A percentile compares a stretch with the other conserved stretches of the same genome.
phyloP scores from a whole-genome alignment of 2,888 invertebrate genomes.

The Nemotelus pantherinus region DNA sequence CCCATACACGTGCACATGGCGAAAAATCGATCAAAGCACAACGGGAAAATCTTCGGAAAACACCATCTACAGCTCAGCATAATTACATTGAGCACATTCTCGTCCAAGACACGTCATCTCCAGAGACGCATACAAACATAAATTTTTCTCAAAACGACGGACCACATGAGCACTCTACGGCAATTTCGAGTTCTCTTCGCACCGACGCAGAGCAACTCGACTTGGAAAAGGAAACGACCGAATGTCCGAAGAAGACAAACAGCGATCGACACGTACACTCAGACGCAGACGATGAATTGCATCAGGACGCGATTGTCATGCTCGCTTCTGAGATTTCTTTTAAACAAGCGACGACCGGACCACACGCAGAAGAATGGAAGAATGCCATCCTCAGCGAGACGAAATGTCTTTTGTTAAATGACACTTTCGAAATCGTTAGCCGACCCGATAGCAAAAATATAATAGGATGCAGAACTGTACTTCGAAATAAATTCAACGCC shows the following conservation, averaged over 20 bases:
- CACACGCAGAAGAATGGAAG: neutral
- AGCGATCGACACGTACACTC: too few species aligned
- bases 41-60: neutral
- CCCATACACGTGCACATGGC: neutral
- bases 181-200: too few species aligned
- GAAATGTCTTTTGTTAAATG: slow-evolving; percentile 47
- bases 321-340: neutral
- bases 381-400: slow-evolving; percentile 52
- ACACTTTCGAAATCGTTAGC: slow-evolving; percentile 53
- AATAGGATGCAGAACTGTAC: slow-evolving; percentile 55
- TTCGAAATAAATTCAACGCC: slow-evolving; percentile 54
- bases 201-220: too few species aligned
- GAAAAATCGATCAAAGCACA: neutral
- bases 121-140: too few species aligned
- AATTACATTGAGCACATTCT: neutral
- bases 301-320: neutral
- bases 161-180: too few species aligned
- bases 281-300: slow-evolving; percentile 37
- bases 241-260: too few species aligned
- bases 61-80: neutral
- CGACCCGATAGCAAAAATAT: slow-evolving; percentile 52
- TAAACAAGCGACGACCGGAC: neutral
- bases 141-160: too few species aligned
- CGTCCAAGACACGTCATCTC: neutral
- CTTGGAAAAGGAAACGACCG: too few species aligned